phyloP scores from a whole-genome alignment of 2,888 invertebrate genomes.

The Tinea pellionella region DNA sequence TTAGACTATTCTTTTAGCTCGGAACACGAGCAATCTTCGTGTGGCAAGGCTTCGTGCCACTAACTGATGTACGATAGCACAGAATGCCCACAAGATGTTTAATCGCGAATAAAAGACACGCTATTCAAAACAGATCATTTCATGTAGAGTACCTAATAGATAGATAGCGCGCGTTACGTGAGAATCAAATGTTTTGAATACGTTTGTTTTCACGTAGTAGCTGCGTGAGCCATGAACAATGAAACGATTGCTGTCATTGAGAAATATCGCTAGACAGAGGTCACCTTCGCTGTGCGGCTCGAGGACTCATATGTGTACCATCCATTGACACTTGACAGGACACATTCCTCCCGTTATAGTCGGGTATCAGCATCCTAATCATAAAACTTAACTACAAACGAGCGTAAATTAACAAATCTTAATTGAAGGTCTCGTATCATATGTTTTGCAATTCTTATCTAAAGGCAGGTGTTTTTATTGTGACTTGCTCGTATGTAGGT shows the following conservation, averaged over 20 bases:
- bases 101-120: neutral
- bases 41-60: constrained; percentile 9
- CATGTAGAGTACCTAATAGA: neutral
- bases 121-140: constrained; percentile 4
- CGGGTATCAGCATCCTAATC: too few relatives aligned
- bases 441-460: neutral
- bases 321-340: too few relatives aligned
- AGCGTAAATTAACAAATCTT: too few relatives aligned
- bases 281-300: too few relatives aligned
- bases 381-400: too few relatives aligned
- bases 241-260: too few relatives aligned
- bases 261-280: too few relatives aligned
- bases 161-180: constrained; percentile 1
- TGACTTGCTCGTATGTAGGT: neutral
- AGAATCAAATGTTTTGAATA: constrained; percentile 4
- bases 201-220: neutral
- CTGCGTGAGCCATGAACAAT: neutral
- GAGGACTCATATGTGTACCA: too few relatives aligned
- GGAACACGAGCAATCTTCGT: constrained; percentile 7
- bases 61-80: constrained; percentile 10
- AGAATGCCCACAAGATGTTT: constrained; percentile 7
- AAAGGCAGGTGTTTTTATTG: neutral
- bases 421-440: too few relatives aligned
- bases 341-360: too few relatives aligned
- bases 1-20: constrained; percentile 13